Percentiles rank a stretch among this genome's conserved stretches.
phyloP scores from a whole-genome alignment of 2,888 invertebrate species.

The Eilema depressum region DNA sequence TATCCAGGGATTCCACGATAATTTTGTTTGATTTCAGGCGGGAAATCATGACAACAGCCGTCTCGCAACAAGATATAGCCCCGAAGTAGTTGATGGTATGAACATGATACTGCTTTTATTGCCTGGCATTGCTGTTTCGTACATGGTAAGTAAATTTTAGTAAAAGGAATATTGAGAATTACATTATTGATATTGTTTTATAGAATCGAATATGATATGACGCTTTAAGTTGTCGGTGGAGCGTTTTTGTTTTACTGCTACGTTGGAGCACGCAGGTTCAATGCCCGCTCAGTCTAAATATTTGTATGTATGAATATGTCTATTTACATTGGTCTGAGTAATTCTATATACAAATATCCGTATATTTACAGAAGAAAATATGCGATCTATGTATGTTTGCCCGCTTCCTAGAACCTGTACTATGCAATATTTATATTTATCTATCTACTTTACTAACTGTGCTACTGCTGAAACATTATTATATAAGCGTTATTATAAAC shows the following conservation, averaged over 20 bases:
- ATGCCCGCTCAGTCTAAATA: neutral
- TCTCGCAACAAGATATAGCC: slow-evolving; percentile 90
- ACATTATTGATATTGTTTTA: neutral
- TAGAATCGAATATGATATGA: neutral
- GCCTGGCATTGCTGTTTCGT: slow-evolving; percentile 94
- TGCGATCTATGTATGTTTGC: neutral
- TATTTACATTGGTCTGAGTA: no score
- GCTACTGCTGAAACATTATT: no score
- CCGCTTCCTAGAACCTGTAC: neutral
- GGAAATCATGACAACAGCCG: slow-evolving; percentile 93
- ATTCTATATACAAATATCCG: no score
- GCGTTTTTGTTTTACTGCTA: neutral
- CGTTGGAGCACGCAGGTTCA: neutral
- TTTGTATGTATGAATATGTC: neutral
- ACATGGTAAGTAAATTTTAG: slow-evolving; percentile 87
- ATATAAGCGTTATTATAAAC: no score
- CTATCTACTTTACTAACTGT: no score
- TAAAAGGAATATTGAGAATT: neutral
- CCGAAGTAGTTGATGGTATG: slow-evolving; percentile 91
- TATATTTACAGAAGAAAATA: neutral
- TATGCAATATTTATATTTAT: neutral
- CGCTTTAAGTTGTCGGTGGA: neutral
- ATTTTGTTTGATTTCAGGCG: slow-evolving; percentile 77
- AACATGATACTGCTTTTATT: slow-evolving; percentile 94
- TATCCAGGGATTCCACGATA: neutral